Percentiles rank a stretch among this genome's conserved stretches.
These are phyloP conservation scores for Scartelaos histophorus DNA, from an alignment of 2,113 vertebrate genomes.

Conservation along the genomic window DNA sequence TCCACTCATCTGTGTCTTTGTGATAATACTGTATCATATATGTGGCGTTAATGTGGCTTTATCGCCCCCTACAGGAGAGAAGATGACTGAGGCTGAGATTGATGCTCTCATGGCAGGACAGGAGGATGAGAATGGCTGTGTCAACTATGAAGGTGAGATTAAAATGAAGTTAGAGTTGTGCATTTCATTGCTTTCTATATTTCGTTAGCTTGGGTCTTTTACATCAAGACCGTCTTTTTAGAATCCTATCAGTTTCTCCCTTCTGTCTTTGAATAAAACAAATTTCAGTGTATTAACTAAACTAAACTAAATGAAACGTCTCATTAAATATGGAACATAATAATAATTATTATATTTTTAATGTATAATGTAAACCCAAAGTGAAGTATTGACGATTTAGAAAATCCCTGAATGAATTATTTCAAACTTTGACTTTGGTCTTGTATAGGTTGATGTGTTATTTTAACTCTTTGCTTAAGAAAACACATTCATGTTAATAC, in stretches of 20 bases:
- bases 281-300: too few species aligned
- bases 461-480: not conserved
- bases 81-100: conserved; percentile 93
- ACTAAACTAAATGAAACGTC: too few species aligned
- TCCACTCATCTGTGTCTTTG: not conserved
- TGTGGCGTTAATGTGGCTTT: conserved; percentile 30
- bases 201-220: not conserved
- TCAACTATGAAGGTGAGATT: conserved; percentile 93
- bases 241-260: too few species aligned
- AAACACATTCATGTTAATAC: not conserved
- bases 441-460: not conserved
- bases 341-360: too few species aligned
- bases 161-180: not conserved
- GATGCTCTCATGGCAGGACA: conserved; percentile 91
- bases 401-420: too few species aligned
- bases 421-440: too few species aligned
- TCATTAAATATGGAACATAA: too few species aligned
- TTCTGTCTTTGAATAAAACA: too few species aligned
- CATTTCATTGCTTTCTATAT: not conserved
- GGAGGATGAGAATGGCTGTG: conserved; percentile 95
- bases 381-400: too few species aligned
- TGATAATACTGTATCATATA: not conserved
- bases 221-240: not conserved
- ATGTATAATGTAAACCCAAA: too few species aligned
- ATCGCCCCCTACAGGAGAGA: conserved; percentile 84